These are phyloP conservation scores for Sclerodermus sp. DNA, from an alignment of 2,888 invertebrate species.

Conservation along the genomic window DNA sequence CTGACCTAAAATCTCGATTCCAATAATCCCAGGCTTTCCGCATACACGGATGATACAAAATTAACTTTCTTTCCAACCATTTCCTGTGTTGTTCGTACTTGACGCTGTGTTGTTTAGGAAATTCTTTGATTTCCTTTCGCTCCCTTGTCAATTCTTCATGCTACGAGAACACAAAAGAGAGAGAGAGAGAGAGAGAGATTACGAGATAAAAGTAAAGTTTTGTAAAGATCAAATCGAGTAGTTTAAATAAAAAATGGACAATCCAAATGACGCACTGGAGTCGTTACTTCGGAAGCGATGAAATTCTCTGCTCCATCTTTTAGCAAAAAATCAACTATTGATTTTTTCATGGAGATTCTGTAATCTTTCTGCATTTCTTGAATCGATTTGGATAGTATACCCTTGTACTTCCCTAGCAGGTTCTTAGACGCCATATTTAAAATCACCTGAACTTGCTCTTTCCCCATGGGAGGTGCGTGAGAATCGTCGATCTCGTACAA, in stretches of 20 bases:
- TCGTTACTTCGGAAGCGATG: too few species aligned
- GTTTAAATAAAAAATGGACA: too few species aligned
- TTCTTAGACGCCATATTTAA: constrained; percentile 66
- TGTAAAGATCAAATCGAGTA: too few species aligned
- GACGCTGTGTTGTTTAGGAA: constrained; percentile 24
- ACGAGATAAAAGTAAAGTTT: too few species aligned
- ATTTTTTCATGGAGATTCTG: constrained; percentile 84
- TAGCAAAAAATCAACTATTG: constrained; percentile 88
- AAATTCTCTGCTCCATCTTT: constrained; percentile 60
- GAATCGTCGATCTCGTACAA: constrained; percentile 88
- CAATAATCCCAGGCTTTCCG: constrained; percentile 79
- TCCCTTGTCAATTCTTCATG: too few species aligned
- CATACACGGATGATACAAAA: constrained; percentile 80
- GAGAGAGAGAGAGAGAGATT: too few species aligned
- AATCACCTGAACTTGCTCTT: constrained; percentile 69
- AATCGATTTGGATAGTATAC: constrained; percentile 65
- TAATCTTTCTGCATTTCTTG: constrained; percentile 85
- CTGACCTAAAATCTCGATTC: constrained; percentile 75
- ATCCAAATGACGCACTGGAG: too few species aligned
- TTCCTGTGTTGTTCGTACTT: constrained; percentile 49
- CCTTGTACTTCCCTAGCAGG: constrained; percentile 65
- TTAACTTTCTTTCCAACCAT: constrained; percentile 66
- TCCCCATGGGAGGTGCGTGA: constrained; percentile 83
- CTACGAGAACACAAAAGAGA: too few species aligned
- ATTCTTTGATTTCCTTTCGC: constrained; percentile 24